Base-by-base conservation (phyloP, 2,797 vertebrate species). In the Chiroxiphia lanceolata region DNA sequence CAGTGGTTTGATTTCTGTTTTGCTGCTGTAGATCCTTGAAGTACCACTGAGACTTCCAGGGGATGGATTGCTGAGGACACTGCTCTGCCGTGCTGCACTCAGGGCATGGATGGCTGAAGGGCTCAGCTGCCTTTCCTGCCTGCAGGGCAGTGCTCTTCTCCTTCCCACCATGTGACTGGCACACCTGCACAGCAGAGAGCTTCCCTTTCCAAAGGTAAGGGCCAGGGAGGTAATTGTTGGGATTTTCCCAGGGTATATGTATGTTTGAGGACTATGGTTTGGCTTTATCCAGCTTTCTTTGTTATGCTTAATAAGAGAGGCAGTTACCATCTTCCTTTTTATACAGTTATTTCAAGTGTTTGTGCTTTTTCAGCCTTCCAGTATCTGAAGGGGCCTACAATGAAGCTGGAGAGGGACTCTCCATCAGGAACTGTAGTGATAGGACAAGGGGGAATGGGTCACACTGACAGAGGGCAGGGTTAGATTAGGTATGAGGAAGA, bases 201-300 rank as follows among this genome's bases (percentile, higher is more conserved):
- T 72, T 36, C 74, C 13, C 68, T 75, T 53, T 21, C 59, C 63
- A 13, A 94, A 96, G 93, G 96, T 95, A 65, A 95, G 40, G 19
- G 10, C 40, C 25, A 0, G 60, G 3, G 60, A 40, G 34, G 57
- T 31, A 17, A 2, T 12, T 22, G n/a, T 8, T 23, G 68, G 64
- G 15, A 15, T 25, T 34, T 22, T 56, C 13, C 2, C 1, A 10
- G 6, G 40, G 1, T 59, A 3, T 40, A 4, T 1, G 0, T 57
- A 2, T 1, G 2, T 11, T 5, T 9, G 40, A 57, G 19, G n/a
- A 45, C 33, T 1, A 1, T 1, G 4, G n/a, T 5, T 77, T 80
- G 51, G 21, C 29, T 87, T 63, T 60, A 4, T 63, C 18, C 48
- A 1, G 10, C 2, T 40, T 64, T 25, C 20, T 3, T 71, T 42